Percentiles rank a stretch among this genome's conserved stretches.
These are phyloP conservation scores for Beaufortia kweichowensis DNA, from an alignment of 2,113 vertebrate genomes.

Conservation along the genomic window DNA sequence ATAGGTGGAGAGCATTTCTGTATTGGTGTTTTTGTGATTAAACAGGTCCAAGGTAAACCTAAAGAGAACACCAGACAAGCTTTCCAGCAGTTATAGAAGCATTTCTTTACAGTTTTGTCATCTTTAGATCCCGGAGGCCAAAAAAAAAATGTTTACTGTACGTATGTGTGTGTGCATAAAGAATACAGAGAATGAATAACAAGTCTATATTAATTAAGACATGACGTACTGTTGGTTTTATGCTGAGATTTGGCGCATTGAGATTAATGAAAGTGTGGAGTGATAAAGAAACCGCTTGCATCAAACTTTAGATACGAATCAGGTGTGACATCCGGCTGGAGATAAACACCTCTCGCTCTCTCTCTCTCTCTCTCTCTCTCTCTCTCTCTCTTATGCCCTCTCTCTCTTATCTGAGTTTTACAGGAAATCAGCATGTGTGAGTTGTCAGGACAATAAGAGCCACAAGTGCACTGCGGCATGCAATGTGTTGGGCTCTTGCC, in stretches of 20 bases:
- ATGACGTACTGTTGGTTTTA: constrained; percentile 1
- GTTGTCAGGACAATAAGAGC: constrained; percentile 52
- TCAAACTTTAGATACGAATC: constrained; percentile 40
- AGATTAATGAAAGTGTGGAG: constrained; percentile 8
- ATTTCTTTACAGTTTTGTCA: constrained; percentile 66
- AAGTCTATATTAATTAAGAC: not conserved
- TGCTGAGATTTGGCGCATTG: constrained; percentile 12
- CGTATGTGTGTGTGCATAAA: constrained; percentile 52
- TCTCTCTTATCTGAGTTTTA: constrained; percentile 56
- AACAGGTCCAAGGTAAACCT: constrained; percentile 25
- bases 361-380: constrained; percentile 1
- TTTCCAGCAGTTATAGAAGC: constrained; percentile 65
- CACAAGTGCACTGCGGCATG: constrained; percentile 44
- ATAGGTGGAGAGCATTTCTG: too few species aligned
- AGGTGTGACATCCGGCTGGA: constrained; percentile 32
- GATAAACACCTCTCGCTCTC: constrained; percentile 26
- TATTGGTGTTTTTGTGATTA: constrained; percentile 5
- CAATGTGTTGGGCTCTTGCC: constrained; percentile 51
- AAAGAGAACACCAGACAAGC: constrained; percentile 4
- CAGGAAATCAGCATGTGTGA: constrained; percentile 61
- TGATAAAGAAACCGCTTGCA: constrained; percentile 12
- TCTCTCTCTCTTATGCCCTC: constrained; percentile 25
- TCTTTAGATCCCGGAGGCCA: constrained; percentile 62
- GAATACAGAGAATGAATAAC: constrained; percentile 11
- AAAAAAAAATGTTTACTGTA: constrained; percentile 55